These are phyloP conservation scores for Trissolcus japonicus DNA, from an alignment of 2,888 invertebrate species.

Conservation along the genomic window DNA sequence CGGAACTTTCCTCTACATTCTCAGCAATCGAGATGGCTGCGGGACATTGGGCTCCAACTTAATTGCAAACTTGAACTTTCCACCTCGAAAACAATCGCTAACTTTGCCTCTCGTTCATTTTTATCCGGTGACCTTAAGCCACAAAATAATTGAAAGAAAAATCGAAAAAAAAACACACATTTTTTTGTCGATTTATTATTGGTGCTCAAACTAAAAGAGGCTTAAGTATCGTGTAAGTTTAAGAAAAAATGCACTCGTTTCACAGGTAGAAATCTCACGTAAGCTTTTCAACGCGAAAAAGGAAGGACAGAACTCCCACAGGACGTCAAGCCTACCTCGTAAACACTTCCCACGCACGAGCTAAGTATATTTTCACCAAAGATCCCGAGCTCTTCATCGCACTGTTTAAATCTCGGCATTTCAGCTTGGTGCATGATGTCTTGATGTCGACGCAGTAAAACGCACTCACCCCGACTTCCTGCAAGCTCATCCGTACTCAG, in stretches of 20 bases:
- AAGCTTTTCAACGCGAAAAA: constrained; percentile 42
- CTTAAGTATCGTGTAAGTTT: constrained; percentile 10
- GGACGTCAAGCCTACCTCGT: constrained; percentile 63
- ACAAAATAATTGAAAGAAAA: constrained; percentile 20
- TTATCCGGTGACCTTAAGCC: constrained; percentile 11
- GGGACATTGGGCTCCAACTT: constrained; percentile 43
- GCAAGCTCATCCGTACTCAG: constrained; percentile 44
- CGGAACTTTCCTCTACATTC: constrained; percentile 32
- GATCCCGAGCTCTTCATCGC: constrained; percentile 61
- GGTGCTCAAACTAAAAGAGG: constrained; percentile 29
- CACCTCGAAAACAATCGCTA: constrained; percentile 20
- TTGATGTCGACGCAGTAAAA: constrained; percentile 65
- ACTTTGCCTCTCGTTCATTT: constrained; percentile 6
- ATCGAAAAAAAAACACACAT: not conserved
- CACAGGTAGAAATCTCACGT: constrained; percentile 41
- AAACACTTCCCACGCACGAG: constrained; percentile 66
- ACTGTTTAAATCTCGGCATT: constrained; percentile 62
- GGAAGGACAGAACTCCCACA: constrained; percentile 62
- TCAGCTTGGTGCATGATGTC: constrained; percentile 66
- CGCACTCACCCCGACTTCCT: constrained; percentile 40
- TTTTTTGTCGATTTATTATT: not conserved
- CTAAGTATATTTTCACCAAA: constrained; percentile 56
- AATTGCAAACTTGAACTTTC: constrained; percentile 44
- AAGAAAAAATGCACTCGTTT: constrained; percentile 33
- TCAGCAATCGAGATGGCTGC: constrained; percentile 29